A percentile compares a stretch with the other conserved stretches of the same genome.
phyloP scores from a whole-genome alignment of 2,888 invertebrate genomes.

The Elmis aenea region DNA sequence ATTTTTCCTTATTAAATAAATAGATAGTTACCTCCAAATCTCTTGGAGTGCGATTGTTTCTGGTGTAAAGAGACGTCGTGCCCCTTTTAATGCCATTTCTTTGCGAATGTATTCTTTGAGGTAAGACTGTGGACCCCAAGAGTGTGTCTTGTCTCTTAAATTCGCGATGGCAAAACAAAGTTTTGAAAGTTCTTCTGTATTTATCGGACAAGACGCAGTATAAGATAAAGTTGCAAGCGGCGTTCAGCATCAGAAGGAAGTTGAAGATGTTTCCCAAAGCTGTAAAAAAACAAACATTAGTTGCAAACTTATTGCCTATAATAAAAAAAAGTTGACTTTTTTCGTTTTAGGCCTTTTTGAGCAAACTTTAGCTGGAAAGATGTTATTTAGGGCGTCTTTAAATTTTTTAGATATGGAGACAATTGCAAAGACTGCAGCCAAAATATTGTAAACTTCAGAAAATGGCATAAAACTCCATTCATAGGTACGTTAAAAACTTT shows the following conservation, averaged over 20 bases:
- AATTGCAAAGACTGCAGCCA: too few relatives aligned
- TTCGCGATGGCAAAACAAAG: constrained; percentile 37
- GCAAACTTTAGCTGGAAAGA: too few relatives aligned
- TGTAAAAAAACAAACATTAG: constrained; percentile 21
- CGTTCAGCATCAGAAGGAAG: constrained; percentile 64
- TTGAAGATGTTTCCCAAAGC: constrained; percentile 70
- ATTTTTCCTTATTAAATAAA: constrained; percentile 43
- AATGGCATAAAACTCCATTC: too few relatives aligned
- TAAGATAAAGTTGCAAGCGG: constrained; percentile 71
- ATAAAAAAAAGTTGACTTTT: too few relatives aligned
- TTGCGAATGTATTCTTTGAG: constrained; percentile 31
- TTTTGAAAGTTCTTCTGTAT: constrained; percentile 57
- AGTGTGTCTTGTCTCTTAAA: constrained; percentile 35
- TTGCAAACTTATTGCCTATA: not conserved
- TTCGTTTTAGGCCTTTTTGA: too few relatives aligned
- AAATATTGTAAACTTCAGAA: too few relatives aligned
- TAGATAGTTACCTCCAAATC: constrained; percentile 47
- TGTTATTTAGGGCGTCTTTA: too few relatives aligned
- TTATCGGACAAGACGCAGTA: constrained; percentile 73
- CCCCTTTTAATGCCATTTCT: constrained; percentile 35
- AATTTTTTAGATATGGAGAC: too few relatives aligned
- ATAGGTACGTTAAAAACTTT: too few relatives aligned
- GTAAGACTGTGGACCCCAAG: constrained; percentile 28
- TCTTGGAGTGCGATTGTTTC: constrained; percentile 41
- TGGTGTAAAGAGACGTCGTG: too few relatives aligned